A percentile compares a stretch with the other conserved stretches of the same genome.
Evolutionary conservation across 2,113 vertebrate genomes (phyloP).

Genomic region (Cervus canadensis): DNA sequence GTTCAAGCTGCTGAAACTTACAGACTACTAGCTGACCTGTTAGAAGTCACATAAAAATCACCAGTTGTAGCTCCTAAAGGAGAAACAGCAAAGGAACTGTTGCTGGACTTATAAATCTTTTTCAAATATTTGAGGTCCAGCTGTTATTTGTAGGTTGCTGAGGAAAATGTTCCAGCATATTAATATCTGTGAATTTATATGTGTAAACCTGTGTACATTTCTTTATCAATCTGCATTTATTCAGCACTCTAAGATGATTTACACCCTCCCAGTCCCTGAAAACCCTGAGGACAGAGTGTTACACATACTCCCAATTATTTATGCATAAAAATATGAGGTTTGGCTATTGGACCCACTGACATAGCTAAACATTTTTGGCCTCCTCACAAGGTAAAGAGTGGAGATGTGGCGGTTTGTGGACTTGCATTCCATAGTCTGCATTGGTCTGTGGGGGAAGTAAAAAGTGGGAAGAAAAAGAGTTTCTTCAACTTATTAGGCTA

Average conservation of each 20-base stretch:
- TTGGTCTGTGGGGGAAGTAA: conserved; percentile 70
- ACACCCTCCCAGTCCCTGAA: conserved; percentile 59
- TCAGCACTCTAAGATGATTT: conserved; percentile 69
- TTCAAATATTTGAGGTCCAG: conserved; percentile 73
- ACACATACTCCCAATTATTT: conserved; percentile 75
- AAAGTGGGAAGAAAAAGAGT: conserved; percentile 60
- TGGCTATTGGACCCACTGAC: conserved; percentile 69
- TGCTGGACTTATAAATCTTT: conserved; percentile 69
- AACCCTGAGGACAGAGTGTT: conserved; percentile 71
- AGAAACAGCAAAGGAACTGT: conserved; percentile 70
- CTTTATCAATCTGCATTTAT: conserved; percentile 76
- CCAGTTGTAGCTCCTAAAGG: conserved; percentile 45
- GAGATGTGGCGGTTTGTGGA: conserved; percentile 73
- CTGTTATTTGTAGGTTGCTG: conserved; percentile 69
- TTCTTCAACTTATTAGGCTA: conserved; percentile 58
- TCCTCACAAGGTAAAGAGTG: conserved; percentile 73
- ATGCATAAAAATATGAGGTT: conserved; percentile 77
- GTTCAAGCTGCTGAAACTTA: conserved; percentile 40
- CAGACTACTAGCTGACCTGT: conserved; percentile 16
- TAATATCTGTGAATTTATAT: conserved; percentile 74
- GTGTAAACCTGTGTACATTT: conserved; percentile 66
- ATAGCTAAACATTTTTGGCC: conserved; percentile 76
- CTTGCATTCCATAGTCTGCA: conserved; percentile 74
- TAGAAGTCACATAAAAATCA: conserved; percentile 63
- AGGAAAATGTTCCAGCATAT: conserved; percentile 72